Percentiles rank a stretch among this genome's conserved stretches.
phyloP scores from a whole-genome alignment of 2,888 invertebrate genomes.

The Diadromus collaris region DNA sequence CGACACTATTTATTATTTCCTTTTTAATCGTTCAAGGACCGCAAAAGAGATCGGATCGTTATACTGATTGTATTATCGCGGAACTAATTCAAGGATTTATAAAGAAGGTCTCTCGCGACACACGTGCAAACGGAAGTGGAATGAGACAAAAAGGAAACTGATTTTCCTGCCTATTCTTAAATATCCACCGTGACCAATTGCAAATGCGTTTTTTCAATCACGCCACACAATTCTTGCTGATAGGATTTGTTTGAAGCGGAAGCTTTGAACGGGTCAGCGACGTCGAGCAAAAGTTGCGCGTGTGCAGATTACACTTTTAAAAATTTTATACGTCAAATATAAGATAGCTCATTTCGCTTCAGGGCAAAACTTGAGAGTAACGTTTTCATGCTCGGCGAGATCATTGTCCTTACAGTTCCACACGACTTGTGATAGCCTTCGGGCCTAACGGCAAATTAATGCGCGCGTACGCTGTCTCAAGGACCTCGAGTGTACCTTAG shows the following conservation, averaged over 20 bases:
- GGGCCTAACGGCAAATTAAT: conserved; percentile 34
- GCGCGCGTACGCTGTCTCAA: conserved; percentile 26
- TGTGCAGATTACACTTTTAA: conserved; percentile 12
- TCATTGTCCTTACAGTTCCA: conserved; percentile 34
- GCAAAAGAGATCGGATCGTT: not conserved
- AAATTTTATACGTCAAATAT: not conserved
- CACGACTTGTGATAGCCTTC: conserved; percentile 26
- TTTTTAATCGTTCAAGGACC: conserved; percentile 36
- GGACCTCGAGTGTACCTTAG: conserved; percentile 10
- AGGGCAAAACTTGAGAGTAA: conserved; percentile 3
- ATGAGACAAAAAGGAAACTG: conserved; percentile 16
- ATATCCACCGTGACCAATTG: conserved; percentile 12
- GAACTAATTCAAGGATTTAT: conserved; percentile 22
- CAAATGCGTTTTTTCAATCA: not conserved
- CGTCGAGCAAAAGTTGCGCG: not conserved
- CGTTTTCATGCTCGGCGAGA: conserved; percentile 7
- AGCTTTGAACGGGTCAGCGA: conserved; percentile 16
- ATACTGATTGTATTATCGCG: not conserved
- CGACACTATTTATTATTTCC: conserved; percentile 1
- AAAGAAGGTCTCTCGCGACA: conserved; percentile 12
- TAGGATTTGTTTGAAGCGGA: conserved; percentile 1
- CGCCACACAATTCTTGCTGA: not conserved
- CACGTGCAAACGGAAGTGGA: not conserved
- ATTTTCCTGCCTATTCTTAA: conserved; percentile 16
- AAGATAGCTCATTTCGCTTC: not conserved